A percentile compares a stretch with the other conserved stretches of the same genome.
These are phyloP conservation scores for Ladona fulva DNA, from an alignment of 1,140 invertebrate genomes.

Conservation along the genomic window DNA sequence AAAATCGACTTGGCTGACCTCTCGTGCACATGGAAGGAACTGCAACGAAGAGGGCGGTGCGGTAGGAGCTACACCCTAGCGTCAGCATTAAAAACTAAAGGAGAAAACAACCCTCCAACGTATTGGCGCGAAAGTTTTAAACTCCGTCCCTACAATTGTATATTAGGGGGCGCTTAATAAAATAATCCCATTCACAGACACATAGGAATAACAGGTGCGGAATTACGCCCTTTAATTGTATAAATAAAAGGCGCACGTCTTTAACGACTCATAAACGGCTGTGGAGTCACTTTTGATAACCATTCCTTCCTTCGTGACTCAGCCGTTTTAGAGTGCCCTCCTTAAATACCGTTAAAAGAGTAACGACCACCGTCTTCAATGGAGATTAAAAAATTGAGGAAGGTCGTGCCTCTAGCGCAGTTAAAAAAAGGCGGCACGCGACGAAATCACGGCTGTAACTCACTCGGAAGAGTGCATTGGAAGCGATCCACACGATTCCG, in stretches of 20 bases:
- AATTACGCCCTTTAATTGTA: not conserved
- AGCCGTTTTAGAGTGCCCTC: not conserved
- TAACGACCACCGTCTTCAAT: conserved; percentile 4
- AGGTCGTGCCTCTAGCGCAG: not conserved
- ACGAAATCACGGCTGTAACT: not conserved
- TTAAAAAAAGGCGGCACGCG: not conserved
- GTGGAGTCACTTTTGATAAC: not conserved
- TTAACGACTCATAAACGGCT: not conserved
- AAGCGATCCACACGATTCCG: not conserved
- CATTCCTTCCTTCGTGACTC: not conserved
- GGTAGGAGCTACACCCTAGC: not conserved
- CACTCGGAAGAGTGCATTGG: not conserved
- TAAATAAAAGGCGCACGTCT: not conserved
- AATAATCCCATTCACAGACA: too few species aligned
- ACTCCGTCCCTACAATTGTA: not conserved
- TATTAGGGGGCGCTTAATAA: too few species aligned
- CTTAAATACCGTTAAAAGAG: not conserved
- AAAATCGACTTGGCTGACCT: not conserved
- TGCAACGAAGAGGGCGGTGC: not conserved
- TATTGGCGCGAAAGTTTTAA: not conserved
- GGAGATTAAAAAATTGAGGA: conserved; percentile 2
- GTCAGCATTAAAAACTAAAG: not conserved
- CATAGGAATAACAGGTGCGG: not conserved
- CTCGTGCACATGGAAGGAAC: not conserved
- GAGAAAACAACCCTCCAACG: not conserved